phyloP scores from a whole-genome alignment of 2,888 invertebrate genomes.

The Platerodrilus igneus region DNA sequence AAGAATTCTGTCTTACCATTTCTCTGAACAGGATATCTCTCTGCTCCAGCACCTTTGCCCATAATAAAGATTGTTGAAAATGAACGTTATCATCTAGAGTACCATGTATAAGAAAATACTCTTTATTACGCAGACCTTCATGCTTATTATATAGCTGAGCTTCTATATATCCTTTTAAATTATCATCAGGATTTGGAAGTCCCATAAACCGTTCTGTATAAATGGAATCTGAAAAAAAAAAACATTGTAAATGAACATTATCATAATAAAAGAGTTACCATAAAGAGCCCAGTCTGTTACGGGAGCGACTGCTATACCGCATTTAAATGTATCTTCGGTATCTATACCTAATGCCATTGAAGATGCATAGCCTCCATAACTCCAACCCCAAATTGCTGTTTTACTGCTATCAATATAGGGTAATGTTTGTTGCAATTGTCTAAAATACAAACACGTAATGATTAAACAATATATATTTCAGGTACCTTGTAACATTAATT shows the following conservation, averaged over 20 bases:
- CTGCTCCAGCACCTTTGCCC: conserved; percentile 80
- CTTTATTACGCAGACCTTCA: conserved; percentile 59
- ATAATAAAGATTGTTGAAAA: conserved; percentile 92
- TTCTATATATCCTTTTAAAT: conserved; percentile 66
- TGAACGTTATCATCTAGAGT: conserved; percentile 96
- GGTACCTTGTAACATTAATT: conserved; percentile 73
- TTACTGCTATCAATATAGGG: conserved; percentile 72
- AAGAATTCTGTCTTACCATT: conserved; percentile 77
- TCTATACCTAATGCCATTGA: conserved; percentile 83
- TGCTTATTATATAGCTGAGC: conserved; percentile 72
- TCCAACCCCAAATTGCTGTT: conserved; percentile 98
- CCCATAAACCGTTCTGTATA: conserved; percentile 98
- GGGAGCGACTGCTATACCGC: conserved; percentile 93
- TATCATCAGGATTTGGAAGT: conserved; percentile 64
- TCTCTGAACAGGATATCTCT: conserved; percentile 86
- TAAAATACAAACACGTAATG: too few relatives aligned
- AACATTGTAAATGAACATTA: not conserved
- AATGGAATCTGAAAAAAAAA: conserved; percentile 94
- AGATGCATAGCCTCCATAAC: conserved; percentile 93
- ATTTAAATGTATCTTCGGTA: conserved; percentile 71
- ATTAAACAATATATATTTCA: conserved; percentile 2
- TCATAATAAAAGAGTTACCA: too few relatives aligned
- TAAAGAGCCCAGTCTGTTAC: conserved; percentile 96
- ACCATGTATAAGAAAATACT: conserved; percentile 89
- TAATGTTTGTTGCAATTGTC: conserved; percentile 60